These are phyloP conservation scores for Achroia grisella DNA, from an alignment of 1,140 invertebrate species.

Conservation along the genomic window DNA sequence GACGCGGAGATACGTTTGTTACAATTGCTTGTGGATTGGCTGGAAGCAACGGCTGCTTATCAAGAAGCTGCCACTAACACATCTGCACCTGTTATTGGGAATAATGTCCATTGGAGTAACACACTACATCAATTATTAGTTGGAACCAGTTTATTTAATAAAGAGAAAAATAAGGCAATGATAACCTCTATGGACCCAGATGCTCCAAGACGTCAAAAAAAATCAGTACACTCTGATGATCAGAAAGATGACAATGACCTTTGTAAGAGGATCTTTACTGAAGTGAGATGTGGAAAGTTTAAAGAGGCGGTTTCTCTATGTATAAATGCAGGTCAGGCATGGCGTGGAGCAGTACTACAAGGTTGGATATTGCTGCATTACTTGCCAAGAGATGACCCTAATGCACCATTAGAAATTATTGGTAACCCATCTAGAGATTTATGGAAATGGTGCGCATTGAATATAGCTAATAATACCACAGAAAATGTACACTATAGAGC, in stretches of 20 bases:
- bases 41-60: slow-evolving; percentile 88
- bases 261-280: slow-evolving; percentile 79
- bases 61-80: slow-evolving; percentile 77
- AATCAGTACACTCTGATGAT: slow-evolving; percentile 90
- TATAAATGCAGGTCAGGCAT: slow-evolving; percentile 88
- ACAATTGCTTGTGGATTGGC: slow-evolving; percentile 93
- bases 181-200: slow-evolving; percentile 93
- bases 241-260: slow-evolving; percentile 89
- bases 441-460: slow-evolving; percentile 91
- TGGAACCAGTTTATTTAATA: slow-evolving; percentile 67
- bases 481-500: slow-evolving; percentile 79
- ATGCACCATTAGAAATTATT: slow-evolving; percentile 75
- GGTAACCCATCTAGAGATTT: slow-evolving; percentile 92
- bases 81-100: slow-evolving; percentile 80
- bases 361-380: slow-evolving; percentile 85
- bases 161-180: slow-evolving; percentile 56
- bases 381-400: slow-evolving; percentile 57
- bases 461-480: slow-evolving; percentile 75
- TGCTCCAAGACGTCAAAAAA: slow-evolving; percentile 87
- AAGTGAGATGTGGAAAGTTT: slow-evolving; percentile 89
- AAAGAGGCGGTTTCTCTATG: slow-evolving; percentile 89
- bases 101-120: slow-evolving; percentile 92
- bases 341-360: slow-evolving; percentile 91
- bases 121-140: slow-evolving; percentile 87
- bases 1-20: slow-evolving; percentile 83